Conservation (phyloP, 2,888 invertebrate species). For the Aspidiotus rigidus region DNA sequence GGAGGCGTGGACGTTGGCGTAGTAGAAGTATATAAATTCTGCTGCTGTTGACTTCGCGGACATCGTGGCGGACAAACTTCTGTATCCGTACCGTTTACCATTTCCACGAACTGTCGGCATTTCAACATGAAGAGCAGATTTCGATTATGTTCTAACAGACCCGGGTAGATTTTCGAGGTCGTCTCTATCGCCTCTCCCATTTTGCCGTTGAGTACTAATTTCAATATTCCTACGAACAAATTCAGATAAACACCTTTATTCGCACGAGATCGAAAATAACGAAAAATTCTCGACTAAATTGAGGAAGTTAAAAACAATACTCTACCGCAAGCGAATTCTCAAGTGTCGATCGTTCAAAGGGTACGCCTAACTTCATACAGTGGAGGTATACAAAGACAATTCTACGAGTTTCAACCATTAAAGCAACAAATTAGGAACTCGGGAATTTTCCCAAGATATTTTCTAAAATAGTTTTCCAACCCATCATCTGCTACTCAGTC, state of each 20-base stretch:
- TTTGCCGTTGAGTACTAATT: slow-evolving; percentile 80
- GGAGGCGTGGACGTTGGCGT: slow-evolving; percentile 40
- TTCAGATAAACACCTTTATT: not conserved
- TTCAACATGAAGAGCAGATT: slow-evolving; percentile 91
- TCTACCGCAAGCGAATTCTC: no score
- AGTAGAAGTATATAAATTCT: slow-evolving; percentile 34
- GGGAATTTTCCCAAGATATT: no score
- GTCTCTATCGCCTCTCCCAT: slow-evolving; percentile 92
- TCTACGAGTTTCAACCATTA: no score
- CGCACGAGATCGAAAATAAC: not conserved
- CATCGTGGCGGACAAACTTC: slow-evolving; percentile 49
- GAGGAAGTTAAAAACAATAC: no score
- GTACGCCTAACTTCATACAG: no score
- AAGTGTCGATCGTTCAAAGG: no score
- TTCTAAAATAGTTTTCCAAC: no score
- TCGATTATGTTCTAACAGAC: slow-evolving; percentile 79
- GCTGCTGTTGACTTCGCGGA: slow-evolving; percentile 41
- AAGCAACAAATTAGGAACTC: no score
- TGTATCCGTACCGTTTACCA: slow-evolving; percentile 86
- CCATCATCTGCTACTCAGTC: no score
- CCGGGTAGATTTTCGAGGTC: slow-evolving; percentile 82
- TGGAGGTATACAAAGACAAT: no score
- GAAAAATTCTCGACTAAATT: not conserved
- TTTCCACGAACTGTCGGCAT: slow-evolving; percentile 97
- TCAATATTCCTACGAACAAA: slow-evolving; percentile 68